Conservation (phyloP, 2,113 vertebrate genomes). For the Protomyctophum bolini region DNA sequence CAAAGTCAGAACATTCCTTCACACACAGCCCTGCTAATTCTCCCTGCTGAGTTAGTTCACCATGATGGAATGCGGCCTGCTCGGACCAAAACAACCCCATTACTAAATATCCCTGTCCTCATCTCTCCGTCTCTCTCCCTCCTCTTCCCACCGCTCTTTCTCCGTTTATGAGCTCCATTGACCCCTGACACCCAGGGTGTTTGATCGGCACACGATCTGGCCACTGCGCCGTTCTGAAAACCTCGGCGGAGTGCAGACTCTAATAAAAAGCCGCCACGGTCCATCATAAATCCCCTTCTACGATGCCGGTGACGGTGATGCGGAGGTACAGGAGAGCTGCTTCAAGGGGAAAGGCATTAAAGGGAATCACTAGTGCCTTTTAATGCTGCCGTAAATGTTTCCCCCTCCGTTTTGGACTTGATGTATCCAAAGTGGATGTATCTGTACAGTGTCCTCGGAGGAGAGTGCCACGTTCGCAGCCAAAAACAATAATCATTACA, state of each 20-base stretch:
- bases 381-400: constrained; percentile 47
- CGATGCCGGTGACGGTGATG: constrained; percentile 7
- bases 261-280: constrained; percentile 32
- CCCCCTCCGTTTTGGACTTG: constrained; percentile 1
- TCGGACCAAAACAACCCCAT: constrained; percentile 52
- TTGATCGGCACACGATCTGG: constrained; percentile 11
- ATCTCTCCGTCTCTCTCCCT: neutral
- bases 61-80: constrained; percentile 58
- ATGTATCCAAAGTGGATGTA: constrained; percentile 27
- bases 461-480: neutral
- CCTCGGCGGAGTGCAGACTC: constrained; percentile 32
- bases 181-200: constrained; percentile 40
- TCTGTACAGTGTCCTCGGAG: neutral
- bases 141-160: constrained; percentile 28
- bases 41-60: constrained; percentile 63
- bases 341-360: constrained; percentile 58
- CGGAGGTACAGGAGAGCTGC: constrained; percentile 2
- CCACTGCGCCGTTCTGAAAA: constrained; percentile 28
- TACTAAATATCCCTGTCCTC: constrained; percentile 40
- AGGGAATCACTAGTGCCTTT: constrained; percentile 52
- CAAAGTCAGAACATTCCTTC: constrained; percentile 48
- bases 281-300: constrained; percentile 42
- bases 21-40: constrained; percentile 45
- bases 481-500: neutral
- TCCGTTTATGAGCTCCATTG: constrained; percentile 45